These are phyloP conservation scores for Atrichornis clamosus DNA, from an alignment of 2,113 vertebrate genomes.

Conservation along the genomic window DNA sequence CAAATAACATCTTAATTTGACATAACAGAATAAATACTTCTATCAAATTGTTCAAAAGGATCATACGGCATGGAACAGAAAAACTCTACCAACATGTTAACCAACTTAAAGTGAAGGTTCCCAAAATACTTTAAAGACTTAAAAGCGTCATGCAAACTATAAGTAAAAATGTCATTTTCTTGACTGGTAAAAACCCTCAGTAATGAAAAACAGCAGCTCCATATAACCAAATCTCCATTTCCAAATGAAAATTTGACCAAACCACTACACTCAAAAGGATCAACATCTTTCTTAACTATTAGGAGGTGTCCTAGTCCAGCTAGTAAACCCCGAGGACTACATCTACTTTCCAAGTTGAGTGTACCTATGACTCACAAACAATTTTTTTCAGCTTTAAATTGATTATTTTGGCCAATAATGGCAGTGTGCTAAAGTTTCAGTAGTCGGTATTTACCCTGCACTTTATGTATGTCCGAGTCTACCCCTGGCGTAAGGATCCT, in stretches of 20 bases:
- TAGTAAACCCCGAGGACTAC: neutral
- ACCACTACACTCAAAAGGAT: neutral
- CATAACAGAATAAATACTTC: conserved; percentile 4
- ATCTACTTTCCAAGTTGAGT: neutral
- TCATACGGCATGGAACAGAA: neutral
- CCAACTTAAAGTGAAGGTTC: neutral
- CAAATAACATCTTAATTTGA: conserved; percentile 20
- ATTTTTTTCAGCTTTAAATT: neutral
- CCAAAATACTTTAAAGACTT: neutral
- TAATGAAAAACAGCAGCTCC: neutral
- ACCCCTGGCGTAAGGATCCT: neutral
- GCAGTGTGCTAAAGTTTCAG: neutral
- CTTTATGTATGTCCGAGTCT: neutral
- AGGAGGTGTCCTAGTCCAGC: neutral
- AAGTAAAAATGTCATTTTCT: neutral
- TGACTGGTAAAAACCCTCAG: neutral
- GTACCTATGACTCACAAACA: neutral
- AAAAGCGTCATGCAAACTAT: neutral
- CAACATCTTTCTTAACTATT: neutral
- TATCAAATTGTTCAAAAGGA: neutral
- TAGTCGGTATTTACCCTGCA: neutral
- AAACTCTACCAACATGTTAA: neutral
- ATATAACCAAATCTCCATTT: neutral
- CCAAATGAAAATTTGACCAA: neutral
- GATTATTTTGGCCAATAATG: neutral